These are phyloP conservation scores for Neodiprion fabricii DNA, from an alignment of 1,140 invertebrate species.

Conservation along the genomic window DNA sequence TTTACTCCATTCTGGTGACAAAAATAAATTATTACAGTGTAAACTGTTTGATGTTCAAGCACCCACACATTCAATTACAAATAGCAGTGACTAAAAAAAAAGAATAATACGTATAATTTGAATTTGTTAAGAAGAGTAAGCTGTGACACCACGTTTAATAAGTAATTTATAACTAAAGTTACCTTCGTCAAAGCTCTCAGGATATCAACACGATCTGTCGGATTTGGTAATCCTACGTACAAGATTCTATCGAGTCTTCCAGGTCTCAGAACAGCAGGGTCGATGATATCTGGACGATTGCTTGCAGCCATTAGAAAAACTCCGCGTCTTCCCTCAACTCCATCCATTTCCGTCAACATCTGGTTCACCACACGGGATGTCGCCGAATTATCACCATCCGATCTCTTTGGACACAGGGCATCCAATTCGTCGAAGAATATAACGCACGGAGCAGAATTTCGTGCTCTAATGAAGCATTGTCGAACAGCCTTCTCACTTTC, in stretches of 20 bases:
- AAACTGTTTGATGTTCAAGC: too few species aligned
- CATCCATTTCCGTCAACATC: slow-evolving; percentile 98
- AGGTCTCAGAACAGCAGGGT: slow-evolving; percentile 93
- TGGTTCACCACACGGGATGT: slow-evolving; percentile 93
- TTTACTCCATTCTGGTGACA: slow-evolving; percentile 73
- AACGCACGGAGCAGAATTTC: slow-evolving; percentile 96
- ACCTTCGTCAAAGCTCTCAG: slow-evolving; percentile 91
- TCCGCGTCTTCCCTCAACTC: slow-evolving; percentile 85
- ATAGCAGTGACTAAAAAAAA: slow-evolving; percentile 16
- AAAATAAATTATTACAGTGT: slow-evolving; percentile 13
- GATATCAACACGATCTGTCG: slow-evolving; percentile 86
- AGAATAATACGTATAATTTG: not conserved
- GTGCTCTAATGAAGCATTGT: slow-evolving; percentile 91
- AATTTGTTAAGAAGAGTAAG: not conserved
- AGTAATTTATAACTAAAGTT: slow-evolving; percentile 24
- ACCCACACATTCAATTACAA: too few species aligned
- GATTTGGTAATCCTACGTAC: slow-evolving; percentile 89
- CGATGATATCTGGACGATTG: slow-evolving; percentile 96
- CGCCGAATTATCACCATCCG: slow-evolving; percentile 74
- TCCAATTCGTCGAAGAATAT: slow-evolving; percentile 99
- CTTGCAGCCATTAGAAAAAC: slow-evolving; percentile 97
- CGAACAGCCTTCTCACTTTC: slow-evolving; percentile 97
- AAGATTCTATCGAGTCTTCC: slow-evolving; percentile 94
- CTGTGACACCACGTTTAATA: not conserved
- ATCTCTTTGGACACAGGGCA: slow-evolving; percentile 91